Conservation (phyloP, 2,113 vertebrate genomes). For the Carassius carassius region DNA sequence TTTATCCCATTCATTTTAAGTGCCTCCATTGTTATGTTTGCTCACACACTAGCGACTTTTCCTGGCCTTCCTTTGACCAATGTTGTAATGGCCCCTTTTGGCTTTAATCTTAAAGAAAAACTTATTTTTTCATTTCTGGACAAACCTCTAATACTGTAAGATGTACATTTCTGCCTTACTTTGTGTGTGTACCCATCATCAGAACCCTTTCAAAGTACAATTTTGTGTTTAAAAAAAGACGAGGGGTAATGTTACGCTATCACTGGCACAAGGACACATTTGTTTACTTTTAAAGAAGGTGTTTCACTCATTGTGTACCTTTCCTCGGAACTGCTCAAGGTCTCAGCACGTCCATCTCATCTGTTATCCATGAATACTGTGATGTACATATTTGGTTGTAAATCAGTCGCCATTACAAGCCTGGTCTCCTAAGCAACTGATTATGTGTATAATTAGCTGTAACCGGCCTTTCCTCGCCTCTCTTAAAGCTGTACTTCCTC, state of each 20-base stretch:
- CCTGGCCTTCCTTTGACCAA: neutral
- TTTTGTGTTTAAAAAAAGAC: slow-evolving; percentile 18
- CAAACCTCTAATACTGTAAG: slow-evolving; percentile 23
- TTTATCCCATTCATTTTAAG: slow-evolving; percentile 62
- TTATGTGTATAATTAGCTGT: slow-evolving; percentile 5
- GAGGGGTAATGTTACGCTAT: neutral
- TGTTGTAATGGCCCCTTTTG: neutral
- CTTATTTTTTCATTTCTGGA: neutral
- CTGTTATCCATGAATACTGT: slow-evolving; percentile 7
- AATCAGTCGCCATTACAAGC: neutral
- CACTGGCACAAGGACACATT: neutral
- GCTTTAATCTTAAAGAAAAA: neutral
- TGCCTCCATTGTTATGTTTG: slow-evolving; percentile 68
- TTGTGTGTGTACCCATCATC: neutral
- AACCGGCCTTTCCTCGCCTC: neutral
- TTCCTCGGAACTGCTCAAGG: neutral
- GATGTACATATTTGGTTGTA: slow-evolving; percentile 24
- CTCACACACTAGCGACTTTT: neutral
- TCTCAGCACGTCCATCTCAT: neutral
- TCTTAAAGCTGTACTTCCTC: slow-evolving; percentile 7
- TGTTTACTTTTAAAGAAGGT: slow-evolving; percentile 8
- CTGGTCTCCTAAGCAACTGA: neutral
- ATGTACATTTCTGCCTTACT: slow-evolving; percentile 24
- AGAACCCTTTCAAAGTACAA: neutral
- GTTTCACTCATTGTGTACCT: slow-evolving; percentile 4